Evolutionary conservation across 2,888 invertebrate genomes (phyloP).

Genomic region (Agrypnus murinus): DNA sequence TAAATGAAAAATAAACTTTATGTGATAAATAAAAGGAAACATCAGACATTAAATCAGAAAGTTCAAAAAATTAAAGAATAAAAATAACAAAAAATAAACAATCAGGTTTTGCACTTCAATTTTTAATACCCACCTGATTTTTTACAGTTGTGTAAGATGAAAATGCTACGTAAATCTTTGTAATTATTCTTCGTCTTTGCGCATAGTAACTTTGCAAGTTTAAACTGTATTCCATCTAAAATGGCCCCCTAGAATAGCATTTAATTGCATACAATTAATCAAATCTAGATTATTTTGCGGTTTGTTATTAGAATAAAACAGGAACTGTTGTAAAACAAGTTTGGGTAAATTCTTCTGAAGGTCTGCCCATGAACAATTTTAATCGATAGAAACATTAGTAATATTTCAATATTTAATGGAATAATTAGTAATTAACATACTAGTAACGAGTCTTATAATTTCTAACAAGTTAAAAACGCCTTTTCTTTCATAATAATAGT

Average conservation of each 20-base stretch:
- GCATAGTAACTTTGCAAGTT: too few relatives aligned
- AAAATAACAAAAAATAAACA: background rate
- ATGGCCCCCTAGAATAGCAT: too few relatives aligned
- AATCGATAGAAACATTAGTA: background rate
- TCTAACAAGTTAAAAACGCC: too few relatives aligned
- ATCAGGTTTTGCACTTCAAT: background rate
- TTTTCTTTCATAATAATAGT: too few relatives aligned
- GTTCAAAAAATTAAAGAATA: background rate
- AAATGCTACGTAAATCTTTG: too few relatives aligned
- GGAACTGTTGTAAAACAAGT: background rate
- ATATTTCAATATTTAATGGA: background rate
- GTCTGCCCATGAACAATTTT: slow-evolving; percentile 1
- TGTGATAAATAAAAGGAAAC: too few relatives aligned
- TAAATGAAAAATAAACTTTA: too few relatives aligned
- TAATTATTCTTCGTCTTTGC: too few relatives aligned
- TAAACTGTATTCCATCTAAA: too few relatives aligned
- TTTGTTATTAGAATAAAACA: background rate
- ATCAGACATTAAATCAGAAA: background rate
- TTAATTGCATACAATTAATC: too few relatives aligned
- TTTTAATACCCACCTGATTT: background rate
- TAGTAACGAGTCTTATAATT: too few relatives aligned
- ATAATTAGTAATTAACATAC: background rate
- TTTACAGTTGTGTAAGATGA: background rate
- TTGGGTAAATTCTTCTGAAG: slow-evolving; percentile 1
- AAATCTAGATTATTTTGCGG: too few relatives aligned